These are phyloP conservation scores for Micoletzkya japonica DNA, from an alignment of 2,888 invertebrate species.

Conservation along the genomic window DNA sequence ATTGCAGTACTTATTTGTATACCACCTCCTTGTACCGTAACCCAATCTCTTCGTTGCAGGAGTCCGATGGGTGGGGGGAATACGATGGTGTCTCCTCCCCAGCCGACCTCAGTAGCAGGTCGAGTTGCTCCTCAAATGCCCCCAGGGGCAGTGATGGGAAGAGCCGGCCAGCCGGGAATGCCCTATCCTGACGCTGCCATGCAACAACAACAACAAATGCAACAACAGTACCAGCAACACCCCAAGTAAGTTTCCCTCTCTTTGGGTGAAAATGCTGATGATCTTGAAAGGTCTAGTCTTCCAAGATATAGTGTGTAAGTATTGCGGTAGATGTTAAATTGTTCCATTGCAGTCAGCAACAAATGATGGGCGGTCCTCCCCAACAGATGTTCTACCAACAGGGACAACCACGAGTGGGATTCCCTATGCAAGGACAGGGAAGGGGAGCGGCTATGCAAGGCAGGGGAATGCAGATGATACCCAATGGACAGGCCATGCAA, in stretches of 20 bases:
- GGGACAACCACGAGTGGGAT: neutral
- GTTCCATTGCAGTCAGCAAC: neutral
- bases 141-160: neutral
- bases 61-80: slow-evolving; percentile 35
- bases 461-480: neutral
- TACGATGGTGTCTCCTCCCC: slow-evolving; percentile 5
- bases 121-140: slow-evolving; percentile 25
- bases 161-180: neutral
- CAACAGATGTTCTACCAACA: neutral
- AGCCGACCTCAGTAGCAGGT: slow-evolving; percentile 21
- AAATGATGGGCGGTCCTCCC: neutral
- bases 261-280: too few species aligned
- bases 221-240: neutral
- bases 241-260: neutral
- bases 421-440: slow-evolving; percentile 10
- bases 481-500: neutral
- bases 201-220: neutral
- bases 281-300: too few species aligned
- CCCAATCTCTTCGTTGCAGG: slow-evolving; percentile 31
- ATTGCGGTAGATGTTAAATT: neutral
- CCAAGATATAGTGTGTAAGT: neutral
- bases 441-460: neutral
- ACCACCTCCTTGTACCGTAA: neutral
- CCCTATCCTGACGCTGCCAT: neutral
- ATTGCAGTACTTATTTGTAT: neutral